Evolutionary conservation across 2,888 invertebrate genomes (phyloP).

Genomic region (Eremobia ochroleuca): DNA sequence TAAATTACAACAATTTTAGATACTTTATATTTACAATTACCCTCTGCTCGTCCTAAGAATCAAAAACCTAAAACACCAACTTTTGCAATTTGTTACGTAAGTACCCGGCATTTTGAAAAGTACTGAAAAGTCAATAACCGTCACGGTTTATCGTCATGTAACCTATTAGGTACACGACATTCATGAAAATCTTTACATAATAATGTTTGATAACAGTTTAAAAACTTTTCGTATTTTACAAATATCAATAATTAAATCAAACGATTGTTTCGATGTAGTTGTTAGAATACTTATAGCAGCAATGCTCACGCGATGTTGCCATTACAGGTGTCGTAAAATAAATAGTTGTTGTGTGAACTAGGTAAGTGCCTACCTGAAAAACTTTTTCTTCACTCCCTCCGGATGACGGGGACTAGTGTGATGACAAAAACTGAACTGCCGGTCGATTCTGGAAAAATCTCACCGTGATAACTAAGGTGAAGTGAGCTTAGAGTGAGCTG

Average conservation of each 20-base stretch:
- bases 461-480: too few relatives aligned
- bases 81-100: not conserved
- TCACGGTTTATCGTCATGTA: not conserved
- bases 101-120: not conserved
- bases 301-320: conserved; percentile 56
- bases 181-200: not conserved
- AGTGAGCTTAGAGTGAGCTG: too few relatives aligned
- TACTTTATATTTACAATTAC: not conserved
- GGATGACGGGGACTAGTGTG: conserved; percentile 12
- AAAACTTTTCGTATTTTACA: conserved; percentile 14
- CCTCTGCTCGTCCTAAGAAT: not conserved
- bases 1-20: not conserved
- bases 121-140: not conserved
- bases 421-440: conserved; percentile 21
- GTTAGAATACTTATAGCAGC: conserved; percentile 1
- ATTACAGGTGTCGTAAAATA: conserved; percentile 62
- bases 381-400: conserved; percentile 40
- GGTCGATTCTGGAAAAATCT: too few relatives aligned
- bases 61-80: not conserved
- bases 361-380: conserved; percentile 40
- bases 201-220: conserved; percentile 2
- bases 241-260: conserved; percentile 27
- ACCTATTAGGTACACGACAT: not conserved
- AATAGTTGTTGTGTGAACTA: conserved; percentile 43
- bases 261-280: conserved; percentile 15